Conservation (phyloP, 2,113 vertebrate genomes). For the Eulemur macaco region DNA sequence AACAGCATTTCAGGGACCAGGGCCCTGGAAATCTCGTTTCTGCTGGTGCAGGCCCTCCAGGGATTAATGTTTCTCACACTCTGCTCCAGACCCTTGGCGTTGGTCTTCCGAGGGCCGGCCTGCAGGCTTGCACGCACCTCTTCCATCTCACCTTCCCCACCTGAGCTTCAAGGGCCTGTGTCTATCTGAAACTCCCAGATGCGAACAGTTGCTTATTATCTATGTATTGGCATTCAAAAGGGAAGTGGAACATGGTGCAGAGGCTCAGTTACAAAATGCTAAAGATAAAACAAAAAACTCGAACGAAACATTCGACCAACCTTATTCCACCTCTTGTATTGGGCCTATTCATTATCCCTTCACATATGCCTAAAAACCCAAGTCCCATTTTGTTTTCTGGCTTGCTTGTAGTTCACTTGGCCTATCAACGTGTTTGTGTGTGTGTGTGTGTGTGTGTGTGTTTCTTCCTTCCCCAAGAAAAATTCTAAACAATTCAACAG, state of each 20-base stretch:
- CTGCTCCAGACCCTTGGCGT: background rate
- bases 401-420: background rate
- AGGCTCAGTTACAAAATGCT: background rate
- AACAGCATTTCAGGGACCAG: slow-evolving; percentile 29
- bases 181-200: background rate
- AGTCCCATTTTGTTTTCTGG: background rate
- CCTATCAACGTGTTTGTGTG: background rate
- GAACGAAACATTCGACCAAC: background rate
- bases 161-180: background rate
- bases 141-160: background rate
- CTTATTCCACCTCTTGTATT: background rate
- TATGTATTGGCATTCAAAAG: background rate
- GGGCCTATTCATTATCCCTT: background rate
- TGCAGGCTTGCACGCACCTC: background rate
- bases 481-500: background rate
- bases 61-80: background rate
- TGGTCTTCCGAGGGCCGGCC: background rate
- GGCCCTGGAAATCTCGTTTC: slow-evolving; percentile 45
- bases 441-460: background rate
- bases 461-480: background rate
- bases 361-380: background rate
- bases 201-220: background rate
- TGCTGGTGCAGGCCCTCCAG: background rate
- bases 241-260: background rate
- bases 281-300: background rate